Percentiles rank a stretch among this genome's conserved stretches.
These are phyloP conservation scores for Anas bernieri DNA, from an alignment of 2,797 vertebrate genomes.

Conservation along the genomic window DNA sequence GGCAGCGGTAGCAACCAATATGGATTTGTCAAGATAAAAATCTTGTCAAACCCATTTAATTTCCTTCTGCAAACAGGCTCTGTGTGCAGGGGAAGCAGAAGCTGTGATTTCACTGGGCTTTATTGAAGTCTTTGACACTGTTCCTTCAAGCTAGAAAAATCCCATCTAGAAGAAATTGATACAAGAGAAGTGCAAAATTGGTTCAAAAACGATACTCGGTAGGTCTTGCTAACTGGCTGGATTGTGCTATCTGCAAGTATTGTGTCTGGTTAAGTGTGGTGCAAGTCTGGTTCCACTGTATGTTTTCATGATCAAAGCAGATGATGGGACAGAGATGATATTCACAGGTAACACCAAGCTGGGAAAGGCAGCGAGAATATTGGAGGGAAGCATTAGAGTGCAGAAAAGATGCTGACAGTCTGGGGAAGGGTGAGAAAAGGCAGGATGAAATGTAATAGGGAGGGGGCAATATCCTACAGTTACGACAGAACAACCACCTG, in stretches of 20 bases:
- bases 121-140: neutral
- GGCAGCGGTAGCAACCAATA: neutral
- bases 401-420: neutral
- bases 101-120: neutral
- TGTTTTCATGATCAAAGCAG: neutral
- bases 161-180: neutral
- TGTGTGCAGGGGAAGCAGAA: neutral
- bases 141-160: neutral
- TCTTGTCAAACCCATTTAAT: neutral
- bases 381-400: neutral
- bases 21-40: neutral
- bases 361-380: neutral
- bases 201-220: neutral
- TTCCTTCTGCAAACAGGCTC: conserved; percentile 1
- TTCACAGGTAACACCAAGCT: neutral
- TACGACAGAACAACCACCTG: neutral
- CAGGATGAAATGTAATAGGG: neutral
- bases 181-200: neutral
- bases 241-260: neutral
- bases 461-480: neutral
- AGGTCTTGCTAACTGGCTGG: neutral
- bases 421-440: neutral
- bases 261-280: too few species aligned
- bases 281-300: neutral
- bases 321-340: neutral